Evolutionary conservation across 2,113 vertebrate species (phyloP).

Genomic region (Otolemur garnettii): DNA sequence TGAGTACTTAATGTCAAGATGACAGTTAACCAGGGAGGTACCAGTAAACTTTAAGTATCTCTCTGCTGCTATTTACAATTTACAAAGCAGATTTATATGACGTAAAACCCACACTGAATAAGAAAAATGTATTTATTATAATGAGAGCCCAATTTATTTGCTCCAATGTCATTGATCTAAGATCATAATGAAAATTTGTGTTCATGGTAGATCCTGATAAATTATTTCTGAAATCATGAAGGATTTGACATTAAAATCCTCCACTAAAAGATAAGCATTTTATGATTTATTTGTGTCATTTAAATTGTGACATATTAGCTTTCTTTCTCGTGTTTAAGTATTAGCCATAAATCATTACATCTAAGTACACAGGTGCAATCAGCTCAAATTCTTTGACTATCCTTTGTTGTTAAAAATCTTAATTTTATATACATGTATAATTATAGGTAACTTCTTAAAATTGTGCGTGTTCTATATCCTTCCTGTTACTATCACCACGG

Average conservation of each 20-base stretch:
- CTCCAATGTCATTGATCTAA: conserved; percentile 22
- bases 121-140: neutral
- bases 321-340: conserved; percentile 43
- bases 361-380: neutral
- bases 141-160: conserved; percentile 5
- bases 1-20: neutral
- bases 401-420: conserved; percentile 14
- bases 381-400: conserved; percentile 31
- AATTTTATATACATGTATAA: neutral
- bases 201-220: neutral
- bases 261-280: neutral
- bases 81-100: neutral
- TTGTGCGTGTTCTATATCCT: neutral
- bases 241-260: conserved; percentile 11
- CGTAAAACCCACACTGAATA: neutral
- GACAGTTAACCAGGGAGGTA: neutral
- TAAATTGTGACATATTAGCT: conserved; percentile 18
- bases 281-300: neutral
- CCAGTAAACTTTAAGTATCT: neutral
- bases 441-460: neutral
- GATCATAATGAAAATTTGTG: neutral
- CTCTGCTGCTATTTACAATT: neutral
- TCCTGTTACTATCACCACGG: neutral
- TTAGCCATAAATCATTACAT: neutral
- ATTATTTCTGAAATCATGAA: conserved; percentile 23